These are phyloP conservation scores for Bombus sibiricus DNA, from an alignment of 1,140 invertebrate species.

Conservation along the genomic window DNA sequence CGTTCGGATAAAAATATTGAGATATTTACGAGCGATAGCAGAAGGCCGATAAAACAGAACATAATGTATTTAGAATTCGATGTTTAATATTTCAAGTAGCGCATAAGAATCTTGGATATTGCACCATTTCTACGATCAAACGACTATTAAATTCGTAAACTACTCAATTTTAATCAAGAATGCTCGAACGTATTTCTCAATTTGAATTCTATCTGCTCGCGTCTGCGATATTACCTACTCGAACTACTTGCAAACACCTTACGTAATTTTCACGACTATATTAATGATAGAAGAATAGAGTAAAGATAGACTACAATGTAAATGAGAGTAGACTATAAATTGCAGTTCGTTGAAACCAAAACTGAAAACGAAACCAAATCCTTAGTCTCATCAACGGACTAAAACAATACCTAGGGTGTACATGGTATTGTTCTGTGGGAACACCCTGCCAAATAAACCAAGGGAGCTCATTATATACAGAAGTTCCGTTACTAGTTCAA, in stretches of 20 bases:
- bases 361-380: background rate
- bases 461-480: slow-evolving; percentile 13
- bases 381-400: background rate
- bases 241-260: background rate
- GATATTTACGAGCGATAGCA: background rate
- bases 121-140: background rate
- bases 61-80: background rate
- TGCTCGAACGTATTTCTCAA: background rate
- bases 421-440: background rate
- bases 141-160: background rate
- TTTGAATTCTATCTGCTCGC: background rate
- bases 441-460: slow-evolving; percentile 6
- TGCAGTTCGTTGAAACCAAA: too few species aligned
- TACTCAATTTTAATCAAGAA: background rate
- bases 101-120: background rate
- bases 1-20: background rate
- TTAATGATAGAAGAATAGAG: background rate
- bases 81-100: background rate
- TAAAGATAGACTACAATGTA: background rate
- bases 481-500: background rate
- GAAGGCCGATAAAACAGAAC: background rate
- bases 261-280: too few species aligned
- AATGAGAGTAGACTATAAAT: background rate
- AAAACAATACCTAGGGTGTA: background rate
- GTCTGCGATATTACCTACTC: background rate